Evolutionary conservation across 2,113 vertebrate genomes (phyloP).

Genomic region (Panthera leo): DNA sequence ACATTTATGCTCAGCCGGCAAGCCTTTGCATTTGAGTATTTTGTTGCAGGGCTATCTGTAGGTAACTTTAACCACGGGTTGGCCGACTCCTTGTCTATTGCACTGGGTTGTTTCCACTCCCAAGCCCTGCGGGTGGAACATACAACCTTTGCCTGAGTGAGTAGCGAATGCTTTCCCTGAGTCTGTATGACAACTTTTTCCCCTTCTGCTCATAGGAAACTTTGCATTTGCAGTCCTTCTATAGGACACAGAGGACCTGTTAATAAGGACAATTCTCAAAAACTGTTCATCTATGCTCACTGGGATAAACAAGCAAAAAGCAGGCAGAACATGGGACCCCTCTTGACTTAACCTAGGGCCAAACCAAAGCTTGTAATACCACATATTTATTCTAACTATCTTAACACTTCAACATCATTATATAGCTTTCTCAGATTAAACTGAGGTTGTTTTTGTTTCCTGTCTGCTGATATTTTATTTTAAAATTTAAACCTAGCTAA

Average conservation of each 20-base stretch:
- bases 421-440: not conserved
- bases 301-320: not conserved
- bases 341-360: not conserved
- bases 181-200: not conserved
- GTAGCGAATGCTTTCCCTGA: not conserved
- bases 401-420: not conserved
- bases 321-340: not conserved
- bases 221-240: not conserved
- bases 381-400: not conserved
- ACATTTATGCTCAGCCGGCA: not conserved
- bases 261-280: not conserved
- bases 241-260: not conserved
- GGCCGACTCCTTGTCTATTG: not conserved
- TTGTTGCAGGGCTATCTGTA: not conserved
- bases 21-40: not conserved
- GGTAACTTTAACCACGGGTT: not conserved
- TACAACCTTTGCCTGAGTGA: not conserved
- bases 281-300: not conserved
- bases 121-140: not conserved
- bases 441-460: not conserved
- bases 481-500: constrained; percentile 28
- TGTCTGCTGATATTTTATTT: not conserved
- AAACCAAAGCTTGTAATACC: not conserved
- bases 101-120: not conserved
- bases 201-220: not conserved